Percentiles rank a stretch among this genome's conserved stretches.
Conservation (phyloP, 2,797 vertebrate genomes). For the Macropus fuliginosus region DNA sequence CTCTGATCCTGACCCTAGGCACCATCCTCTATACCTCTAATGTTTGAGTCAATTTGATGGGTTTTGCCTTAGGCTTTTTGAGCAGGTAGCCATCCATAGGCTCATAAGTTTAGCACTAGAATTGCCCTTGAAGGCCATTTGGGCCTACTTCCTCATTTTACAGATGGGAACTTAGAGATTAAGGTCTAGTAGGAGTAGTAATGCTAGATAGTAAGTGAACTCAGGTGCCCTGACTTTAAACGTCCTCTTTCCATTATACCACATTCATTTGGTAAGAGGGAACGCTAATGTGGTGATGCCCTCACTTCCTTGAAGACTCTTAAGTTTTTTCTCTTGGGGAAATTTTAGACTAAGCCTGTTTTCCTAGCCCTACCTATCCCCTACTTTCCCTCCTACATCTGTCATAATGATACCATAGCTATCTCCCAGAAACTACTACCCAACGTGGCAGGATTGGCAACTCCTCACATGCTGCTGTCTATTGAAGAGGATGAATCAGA, state of each 20-base stretch:
- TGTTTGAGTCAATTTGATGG: background rate
- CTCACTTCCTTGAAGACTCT: background rate
- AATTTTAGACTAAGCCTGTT: conserved; percentile 5
- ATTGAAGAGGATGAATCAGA: conserved; percentile 26
- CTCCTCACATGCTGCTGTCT: background rate
- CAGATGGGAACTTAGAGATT: background rate
- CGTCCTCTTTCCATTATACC: background rate
- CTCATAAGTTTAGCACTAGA: background rate
- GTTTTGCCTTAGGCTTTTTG: background rate
- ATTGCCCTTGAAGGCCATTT: background rate
- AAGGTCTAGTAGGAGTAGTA: background rate
- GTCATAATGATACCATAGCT: background rate
- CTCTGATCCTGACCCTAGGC: background rate
- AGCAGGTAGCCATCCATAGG: background rate
- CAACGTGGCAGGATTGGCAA: background rate
- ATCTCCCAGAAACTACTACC: background rate
- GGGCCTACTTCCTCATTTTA: background rate
- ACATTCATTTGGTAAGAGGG: background rate
- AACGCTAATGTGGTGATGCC: background rate
- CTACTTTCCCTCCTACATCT: background rate
- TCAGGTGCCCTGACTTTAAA: background rate
- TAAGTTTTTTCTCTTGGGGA: background rate
- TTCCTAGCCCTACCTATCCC: background rate
- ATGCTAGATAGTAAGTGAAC: background rate
- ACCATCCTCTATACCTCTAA: background rate